Percentiles rank a stretch among this genome's conserved stretches.
phyloP scores from a whole-genome alignment of 1,140 invertebrate genomes.

The Zeugodacus cucurbitae region DNA sequence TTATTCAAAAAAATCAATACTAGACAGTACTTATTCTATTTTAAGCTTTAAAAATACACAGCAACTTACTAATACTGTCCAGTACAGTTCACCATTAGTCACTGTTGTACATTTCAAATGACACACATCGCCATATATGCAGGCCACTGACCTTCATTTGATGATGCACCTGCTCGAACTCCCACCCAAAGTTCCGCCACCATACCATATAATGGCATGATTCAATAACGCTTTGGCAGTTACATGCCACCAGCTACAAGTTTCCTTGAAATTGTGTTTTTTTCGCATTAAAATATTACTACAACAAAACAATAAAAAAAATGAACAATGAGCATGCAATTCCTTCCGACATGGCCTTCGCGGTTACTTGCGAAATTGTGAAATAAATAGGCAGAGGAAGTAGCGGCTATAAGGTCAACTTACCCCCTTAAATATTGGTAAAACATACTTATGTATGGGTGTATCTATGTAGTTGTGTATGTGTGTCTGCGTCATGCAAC shows the following conservation, averaged over 20 bases:
- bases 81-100: neutral
- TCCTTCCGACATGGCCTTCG: slow-evolving; percentile 2
- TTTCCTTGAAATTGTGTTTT: neutral
- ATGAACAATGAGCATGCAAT: slow-evolving; percentile 10
- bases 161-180: neutral
- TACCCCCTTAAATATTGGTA: neutral
- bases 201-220: neutral
- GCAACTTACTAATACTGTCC: too few species aligned
- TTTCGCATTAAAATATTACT: slow-evolving; percentile 1
- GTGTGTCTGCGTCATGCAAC: neutral
- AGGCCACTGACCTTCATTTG: neutral
- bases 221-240: neutral
- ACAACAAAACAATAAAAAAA: neutral
- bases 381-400: slow-evolving; percentile 7
- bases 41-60: too few species aligned
- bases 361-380: neutral
- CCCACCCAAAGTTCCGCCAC: neutral
- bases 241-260: neutral
- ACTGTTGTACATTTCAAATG: neutral
- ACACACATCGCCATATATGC: neutral
- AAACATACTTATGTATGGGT: neutral
- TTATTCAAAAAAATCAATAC: too few species aligned
- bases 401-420: neutral
- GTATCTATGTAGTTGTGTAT: neutral
- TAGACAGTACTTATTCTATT: too few species aligned